Conservation (phyloP, 2,113 vertebrate genomes). For the Phalacrocorax pelagicus region DNA sequence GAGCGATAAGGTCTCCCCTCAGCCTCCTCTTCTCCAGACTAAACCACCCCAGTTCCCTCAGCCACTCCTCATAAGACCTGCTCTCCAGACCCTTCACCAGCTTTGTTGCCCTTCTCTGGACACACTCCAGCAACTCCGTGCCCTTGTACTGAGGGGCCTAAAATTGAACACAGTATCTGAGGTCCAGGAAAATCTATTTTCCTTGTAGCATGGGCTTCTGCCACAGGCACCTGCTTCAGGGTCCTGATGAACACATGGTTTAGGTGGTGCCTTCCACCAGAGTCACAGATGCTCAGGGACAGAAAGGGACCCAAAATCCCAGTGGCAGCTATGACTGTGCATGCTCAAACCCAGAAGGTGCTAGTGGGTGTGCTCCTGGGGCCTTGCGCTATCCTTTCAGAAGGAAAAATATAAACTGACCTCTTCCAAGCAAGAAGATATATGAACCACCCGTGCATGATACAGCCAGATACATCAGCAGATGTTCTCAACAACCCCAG, state of each 20-base stretch:
- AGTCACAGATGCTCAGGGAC: background rate
- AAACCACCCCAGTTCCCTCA: too few relatives aligned
- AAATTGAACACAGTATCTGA: too few relatives aligned
- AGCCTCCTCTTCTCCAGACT: too few relatives aligned
- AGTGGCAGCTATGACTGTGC: background rate
- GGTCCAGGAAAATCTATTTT: background rate
- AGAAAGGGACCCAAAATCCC: background rate
- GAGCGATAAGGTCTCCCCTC: too few relatives aligned
- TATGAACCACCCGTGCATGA: background rate
- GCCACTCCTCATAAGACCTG: too few relatives aligned
- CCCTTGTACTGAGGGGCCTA: too few relatives aligned
- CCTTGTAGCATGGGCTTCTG: background rate
- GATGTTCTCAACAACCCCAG: background rate
- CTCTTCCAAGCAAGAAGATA: background rate
- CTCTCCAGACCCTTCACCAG: too few relatives aligned
- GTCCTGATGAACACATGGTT: fast-evolving
- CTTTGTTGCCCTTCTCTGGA: too few relatives aligned
- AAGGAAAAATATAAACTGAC: background rate
- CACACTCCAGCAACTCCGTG: too few relatives aligned
- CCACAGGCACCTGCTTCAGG: background rate
- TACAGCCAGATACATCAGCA: background rate
- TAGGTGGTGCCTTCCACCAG: background rate
- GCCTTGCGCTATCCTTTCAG: background rate
- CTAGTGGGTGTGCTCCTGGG: background rate
- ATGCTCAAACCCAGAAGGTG: background rate